phyloP scores from a whole-genome alignment of 1,140 invertebrate species.

The Temnothorax curvispinosus region DNA sequence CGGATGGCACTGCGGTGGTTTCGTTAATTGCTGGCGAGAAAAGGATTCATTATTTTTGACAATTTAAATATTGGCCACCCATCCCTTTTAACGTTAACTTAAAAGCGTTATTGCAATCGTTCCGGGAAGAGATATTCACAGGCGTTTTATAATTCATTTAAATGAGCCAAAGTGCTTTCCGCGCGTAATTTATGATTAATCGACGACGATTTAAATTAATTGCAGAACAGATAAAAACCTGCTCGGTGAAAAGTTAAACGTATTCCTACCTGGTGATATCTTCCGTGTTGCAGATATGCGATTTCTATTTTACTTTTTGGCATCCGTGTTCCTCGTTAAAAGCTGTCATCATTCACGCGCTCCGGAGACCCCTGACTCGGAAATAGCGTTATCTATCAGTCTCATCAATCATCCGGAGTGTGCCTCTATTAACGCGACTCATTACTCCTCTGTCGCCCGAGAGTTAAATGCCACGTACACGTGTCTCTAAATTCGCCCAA shows the following conservation, averaged over 20 bases:
- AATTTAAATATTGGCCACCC: not conserved
- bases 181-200: constrained; percentile 46
- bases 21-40: not conserved
- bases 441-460: constrained; percentile 35
- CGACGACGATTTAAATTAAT: constrained; percentile 30
- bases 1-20: not conserved
- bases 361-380: constrained; percentile 56
- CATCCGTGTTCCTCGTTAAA: constrained; percentile 45
- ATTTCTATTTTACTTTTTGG: constrained; percentile 43
- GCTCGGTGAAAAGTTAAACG: constrained; percentile 12
- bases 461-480: constrained; percentile 12
- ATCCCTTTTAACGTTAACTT: not conserved
- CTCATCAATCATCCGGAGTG: constrained; percentile 43
- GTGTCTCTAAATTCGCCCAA: constrained; percentile 44
- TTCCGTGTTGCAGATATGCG: constrained; percentile 10
- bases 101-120: not conserved
- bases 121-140: not conserved
- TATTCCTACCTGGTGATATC: not conserved
- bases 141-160: constrained; percentile 44
- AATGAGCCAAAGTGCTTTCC: constrained; percentile 13
- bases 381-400: constrained; percentile 53
- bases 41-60: not conserved
- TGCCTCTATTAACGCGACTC: constrained; percentile 58
- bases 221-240: not conserved
- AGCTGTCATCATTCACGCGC: constrained; percentile 53